Percentiles rank a stretch among this genome's conserved stretches.
Evolutionary conservation across 2,888 invertebrate species (phyloP).

Genomic region (Plagodis dolabraria): DNA sequence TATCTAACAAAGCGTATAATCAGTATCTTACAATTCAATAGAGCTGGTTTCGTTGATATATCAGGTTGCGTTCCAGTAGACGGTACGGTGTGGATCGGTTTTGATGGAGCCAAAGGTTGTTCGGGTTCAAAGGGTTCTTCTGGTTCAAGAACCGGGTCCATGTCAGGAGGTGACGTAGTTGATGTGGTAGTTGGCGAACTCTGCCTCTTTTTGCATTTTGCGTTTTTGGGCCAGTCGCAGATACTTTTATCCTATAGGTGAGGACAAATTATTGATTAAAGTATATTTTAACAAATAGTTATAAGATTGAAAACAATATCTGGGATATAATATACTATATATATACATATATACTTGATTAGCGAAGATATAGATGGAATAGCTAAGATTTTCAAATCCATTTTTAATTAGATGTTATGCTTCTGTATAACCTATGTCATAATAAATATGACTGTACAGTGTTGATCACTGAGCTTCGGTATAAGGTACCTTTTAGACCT

Average conservation of each 20-base stretch:
- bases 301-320: no score
- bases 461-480: no score
- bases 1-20: not conserved
- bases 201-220: conserved; percentile 81
- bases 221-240: conserved; percentile 90
- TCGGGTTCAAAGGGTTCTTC: conserved; percentile 31
- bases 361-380: no score
- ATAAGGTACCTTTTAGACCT: no score
- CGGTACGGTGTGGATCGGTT: conserved; percentile 56
- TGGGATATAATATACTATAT: no score
- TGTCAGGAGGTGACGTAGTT: conserved; percentile 50
- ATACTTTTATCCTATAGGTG: conserved; percentile 81
- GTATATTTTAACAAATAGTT: no score
- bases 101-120: conserved; percentile 34
- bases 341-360: no score
- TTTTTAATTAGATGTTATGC: no score
- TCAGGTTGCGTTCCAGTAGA: conserved; percentile 59
- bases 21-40: conserved; percentile 61
- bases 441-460: no score
- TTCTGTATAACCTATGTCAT: no score
- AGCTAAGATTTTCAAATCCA: no score
- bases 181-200: conserved; percentile 49
- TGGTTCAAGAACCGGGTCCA: conserved; percentile 37
- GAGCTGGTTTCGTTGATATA: conserved; percentile 55
- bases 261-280: no score